Base-by-base conservation (phyloP, 1,140 invertebrate species). In the Himalopsyche phryganea region DNA sequence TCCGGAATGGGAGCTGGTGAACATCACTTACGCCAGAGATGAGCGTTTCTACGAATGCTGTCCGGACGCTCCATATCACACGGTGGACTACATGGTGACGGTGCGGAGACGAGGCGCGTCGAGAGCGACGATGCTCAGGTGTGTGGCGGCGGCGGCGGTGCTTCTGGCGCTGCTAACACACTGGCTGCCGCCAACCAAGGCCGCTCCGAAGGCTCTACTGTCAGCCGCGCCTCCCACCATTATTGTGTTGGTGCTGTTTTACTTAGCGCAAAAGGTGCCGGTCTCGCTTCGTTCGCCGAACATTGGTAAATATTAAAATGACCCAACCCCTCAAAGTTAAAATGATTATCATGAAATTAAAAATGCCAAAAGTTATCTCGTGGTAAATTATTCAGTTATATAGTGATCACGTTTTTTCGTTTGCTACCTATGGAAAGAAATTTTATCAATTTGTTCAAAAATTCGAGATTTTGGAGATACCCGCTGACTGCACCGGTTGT, bases 231-330 rank as follows among this genome's bases (percentile, higher is more conserved):
- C 83, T 19, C 80, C 86, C 45, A 76, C 87, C 1, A 66, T 87
- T 2, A 60, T 89, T 50, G 82, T 80, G 1, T 64, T 88, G 20
- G 68, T 80, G 6, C 78, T 75, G 2, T 87, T 88, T 67, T 85
- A 78, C 87, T 15, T 71, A 81, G 18, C 64, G 86, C n/a, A 82
- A 81, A 55, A 80, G 79, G 14, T 76, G 78, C 42, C 82, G 80
- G 2, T 75, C 80, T 9, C 64, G 86, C 0, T 73, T 86, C 28
- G 79, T 83, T 33, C 78, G 76, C 7, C 61, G 14, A 45, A 71
- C 84, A 13, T 85, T 83, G 66, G 71, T 88, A 42, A 73, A 28
- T 9, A 28, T 28, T 3, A 3, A 28, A 28, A 28, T n/a, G n/a
- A n/a, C n/a, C n/a, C 83, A 13, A 6, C 5, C 3, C 17, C n/a